phyloP scores from a whole-genome alignment of 2,113 vertebrate genomes.

The Uria lomvia region DNA sequence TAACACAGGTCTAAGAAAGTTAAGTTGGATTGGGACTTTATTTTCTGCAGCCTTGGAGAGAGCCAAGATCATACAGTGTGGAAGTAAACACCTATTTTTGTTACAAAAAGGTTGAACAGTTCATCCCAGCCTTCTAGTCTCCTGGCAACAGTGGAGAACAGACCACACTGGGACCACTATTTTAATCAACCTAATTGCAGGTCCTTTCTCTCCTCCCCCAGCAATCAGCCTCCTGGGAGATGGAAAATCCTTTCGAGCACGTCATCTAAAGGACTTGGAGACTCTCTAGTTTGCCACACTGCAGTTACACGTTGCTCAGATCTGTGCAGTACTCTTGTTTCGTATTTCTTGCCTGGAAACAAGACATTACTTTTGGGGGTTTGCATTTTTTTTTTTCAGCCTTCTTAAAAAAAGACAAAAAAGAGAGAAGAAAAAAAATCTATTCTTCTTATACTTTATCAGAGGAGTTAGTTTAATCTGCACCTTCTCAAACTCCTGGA shows the following conservation, averaged over 20 bases:
- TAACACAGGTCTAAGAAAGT: neutral
- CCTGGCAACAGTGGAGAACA: slow-evolving; percentile 51
- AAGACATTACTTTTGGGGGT: neutral
- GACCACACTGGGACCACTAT: slow-evolving; percentile 40
- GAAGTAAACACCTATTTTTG: slow-evolving; percentile 41
- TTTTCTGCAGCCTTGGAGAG: neutral
- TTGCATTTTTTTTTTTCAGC: neutral
- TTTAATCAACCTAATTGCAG: slow-evolving; percentile 57
- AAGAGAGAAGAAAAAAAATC: too few species aligned
- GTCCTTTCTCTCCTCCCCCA: slow-evolving; percentile 11
- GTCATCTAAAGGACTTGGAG: neutral
- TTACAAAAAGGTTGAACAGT: slow-evolving; percentile 15
- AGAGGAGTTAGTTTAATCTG: neutral
- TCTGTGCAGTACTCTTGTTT: neutral
- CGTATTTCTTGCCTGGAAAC: neutral
- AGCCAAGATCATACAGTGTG: neutral
- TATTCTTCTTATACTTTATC: neutral
- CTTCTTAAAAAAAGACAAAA: neutral
- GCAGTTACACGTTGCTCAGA: neutral
- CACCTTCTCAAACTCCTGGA: neutral
- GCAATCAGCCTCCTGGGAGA: slow-evolving; percentile 30
- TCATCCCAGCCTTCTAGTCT: slow-evolving; percentile 21
- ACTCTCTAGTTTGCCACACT: neutral
- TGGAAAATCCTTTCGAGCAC: neutral
- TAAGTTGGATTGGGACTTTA: neutral